Evolutionary conservation across 2,888 invertebrate genomes (phyloP), one percentile per base, ranked within the genome.

Genomic region (Silvanus unidentatus): DNA sequence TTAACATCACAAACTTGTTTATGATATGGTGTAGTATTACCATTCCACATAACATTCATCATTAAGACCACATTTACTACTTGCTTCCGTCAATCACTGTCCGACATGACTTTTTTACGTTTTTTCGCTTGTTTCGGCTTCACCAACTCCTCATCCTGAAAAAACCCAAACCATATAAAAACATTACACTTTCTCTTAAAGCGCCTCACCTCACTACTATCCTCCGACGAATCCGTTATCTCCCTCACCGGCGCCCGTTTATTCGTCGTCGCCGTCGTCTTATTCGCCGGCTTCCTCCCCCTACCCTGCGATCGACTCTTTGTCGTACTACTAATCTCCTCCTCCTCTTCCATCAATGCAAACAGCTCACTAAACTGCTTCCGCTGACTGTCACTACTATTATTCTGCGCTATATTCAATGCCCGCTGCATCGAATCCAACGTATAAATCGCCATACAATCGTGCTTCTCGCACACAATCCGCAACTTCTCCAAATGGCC

Each of bases 391-490:
- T 96, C 96, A 64, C 81, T 89, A 70, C 92, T 88, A 62, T 90
- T 85, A 48, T 84, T 84, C 70, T 91, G 91, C 16, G 93, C 88
- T 58, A 88, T 86, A 63, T 91, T 88, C 53, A 97, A 75, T 28
- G 95, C 92, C 65, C 89, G 82, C 71, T 94, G 95, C 83, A 97
- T 88, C 59, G 84, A 83, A 68, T 94, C 93, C 72, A 88, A 82
- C 54, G 88, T 88, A 70, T 92, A 91, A 65, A 95, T 81, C 46
- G 82, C 84, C 70, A 84, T 80, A 54, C 83, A 84, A 52, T 84
- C 78, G 60, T 78, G 77, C 57, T 77, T 75, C 49, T 79, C 77
- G 65, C 88, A 87, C 64, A 83, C 82, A 56, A 84, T 75, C 65
- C 94, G 77, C 75, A 95, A 81, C 72, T 89, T 87, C 70, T 97